Evolutionary conservation across 2,888 invertebrate genomes (phyloP).

Genomic region (Zaprionus obscuricornis): DNA sequence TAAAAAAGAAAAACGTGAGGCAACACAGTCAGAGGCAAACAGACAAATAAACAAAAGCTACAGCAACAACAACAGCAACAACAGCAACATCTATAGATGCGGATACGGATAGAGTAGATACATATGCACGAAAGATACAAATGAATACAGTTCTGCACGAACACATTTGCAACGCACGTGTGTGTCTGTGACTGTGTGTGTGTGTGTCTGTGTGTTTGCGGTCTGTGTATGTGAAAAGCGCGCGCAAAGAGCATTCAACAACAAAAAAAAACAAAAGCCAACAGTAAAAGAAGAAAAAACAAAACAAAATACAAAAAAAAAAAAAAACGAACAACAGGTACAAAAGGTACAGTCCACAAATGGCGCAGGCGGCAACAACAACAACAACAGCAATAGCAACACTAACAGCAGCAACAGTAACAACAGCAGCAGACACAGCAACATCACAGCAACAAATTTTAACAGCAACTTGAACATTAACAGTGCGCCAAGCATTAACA

Average conservation of each 20-base stretch:
- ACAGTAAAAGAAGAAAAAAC: slow-evolving; percentile 12
- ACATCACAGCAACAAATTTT: not conserved
- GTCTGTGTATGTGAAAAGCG: slow-evolving; percentile 57
- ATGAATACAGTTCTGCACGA: slow-evolving; percentile 38
- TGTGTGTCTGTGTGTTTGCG: slow-evolving; percentile 10
- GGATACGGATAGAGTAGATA: slow-evolving; percentile 39
- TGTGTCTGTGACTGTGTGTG: not conserved
- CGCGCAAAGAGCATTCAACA: slow-evolving; percentile 70
- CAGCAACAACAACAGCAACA: slow-evolving; percentile 33
- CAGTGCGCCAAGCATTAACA: slow-evolving; percentile 1
- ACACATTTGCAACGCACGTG: not conserved
- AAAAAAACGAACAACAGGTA: slow-evolving; percentile 61
- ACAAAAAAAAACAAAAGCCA: too few relatives aligned
- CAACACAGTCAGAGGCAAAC: slow-evolving; percentile 41
- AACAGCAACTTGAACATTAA: slow-evolving; percentile 27
- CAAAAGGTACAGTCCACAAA: slow-evolving; percentile 71
- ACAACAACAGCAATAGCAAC: slow-evolving; percentile 15
- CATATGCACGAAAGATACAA: slow-evolving; percentile 43
- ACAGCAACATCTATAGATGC: slow-evolving; percentile 43
- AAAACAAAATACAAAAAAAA: slow-evolving; percentile 25
- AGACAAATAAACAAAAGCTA: slow-evolving; percentile 37
- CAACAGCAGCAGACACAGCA: slow-evolving; percentile 8
- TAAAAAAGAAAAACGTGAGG: slow-evolving; percentile 64
- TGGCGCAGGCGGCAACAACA: slow-evolving; percentile 29
- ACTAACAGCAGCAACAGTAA: slow-evolving; percentile 1